Conservation (phyloP, 1,140 invertebrate species). For the Wiebesia pumilae region DNA sequence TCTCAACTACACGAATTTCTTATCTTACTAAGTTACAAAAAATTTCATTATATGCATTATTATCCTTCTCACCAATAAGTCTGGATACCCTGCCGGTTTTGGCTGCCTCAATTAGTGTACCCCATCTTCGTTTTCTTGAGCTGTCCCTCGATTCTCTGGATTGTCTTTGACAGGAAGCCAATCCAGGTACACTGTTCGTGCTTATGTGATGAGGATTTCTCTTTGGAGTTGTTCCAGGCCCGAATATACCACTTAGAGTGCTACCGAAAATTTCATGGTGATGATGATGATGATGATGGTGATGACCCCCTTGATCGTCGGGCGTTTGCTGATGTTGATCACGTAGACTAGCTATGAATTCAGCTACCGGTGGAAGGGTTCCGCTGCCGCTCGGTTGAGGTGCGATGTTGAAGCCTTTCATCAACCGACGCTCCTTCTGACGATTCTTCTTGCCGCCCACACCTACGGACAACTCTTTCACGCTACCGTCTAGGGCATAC, state of each 20-base stretch:
- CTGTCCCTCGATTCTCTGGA: constrained; percentile 60
- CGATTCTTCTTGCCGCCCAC: constrained; percentile 94
- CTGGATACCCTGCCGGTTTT: constrained; percentile 84
- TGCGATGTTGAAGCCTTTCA: constrained; percentile 95
- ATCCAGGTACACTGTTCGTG: constrained; percentile 75
- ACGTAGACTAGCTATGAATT: constrained; percentile 83
- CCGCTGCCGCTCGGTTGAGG: constrained; percentile 78
- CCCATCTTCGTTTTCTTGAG: constrained; percentile 76
- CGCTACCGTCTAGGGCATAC: constrained; percentile 65
- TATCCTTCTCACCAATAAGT: constrained; percentile 78
- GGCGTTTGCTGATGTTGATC: constrained; percentile 74
- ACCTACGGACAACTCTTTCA: constrained; percentile 78
- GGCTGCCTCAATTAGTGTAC: constrained; percentile 90
- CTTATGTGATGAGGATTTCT: constrained; percentile 80
- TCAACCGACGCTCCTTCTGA: constrained; percentile 91
- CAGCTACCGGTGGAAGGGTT: constrained; percentile 83
- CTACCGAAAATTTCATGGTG: constrained; percentile 72
- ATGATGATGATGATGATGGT: constrained; percentile 57
- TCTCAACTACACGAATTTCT: too few species aligned
- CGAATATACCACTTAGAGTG: constrained; percentile 72
- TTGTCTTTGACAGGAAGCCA: constrained; percentile 67
- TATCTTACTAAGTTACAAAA: too few species aligned
- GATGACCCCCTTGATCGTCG: not conserved
- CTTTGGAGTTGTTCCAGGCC: constrained; percentile 63
- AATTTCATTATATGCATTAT: too few species aligned